phyloP scores from a whole-genome alignment of 1,140 invertebrate genomes.

The Drosophila varians region DNA sequence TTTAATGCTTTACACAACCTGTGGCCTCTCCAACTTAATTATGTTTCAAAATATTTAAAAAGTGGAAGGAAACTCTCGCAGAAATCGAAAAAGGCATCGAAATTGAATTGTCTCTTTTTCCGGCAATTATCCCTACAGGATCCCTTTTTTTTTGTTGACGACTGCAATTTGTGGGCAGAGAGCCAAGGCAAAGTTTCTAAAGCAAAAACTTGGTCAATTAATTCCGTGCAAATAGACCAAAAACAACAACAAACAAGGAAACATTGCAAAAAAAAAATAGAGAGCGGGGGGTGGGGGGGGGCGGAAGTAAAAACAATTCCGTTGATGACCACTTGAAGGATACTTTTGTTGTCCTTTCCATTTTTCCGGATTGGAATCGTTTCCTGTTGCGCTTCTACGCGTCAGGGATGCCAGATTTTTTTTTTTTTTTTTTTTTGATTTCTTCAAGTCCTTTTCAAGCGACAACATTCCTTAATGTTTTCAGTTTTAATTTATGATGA shows the following conservation, averaged over 20 bases:
- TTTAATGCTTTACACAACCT: conserved; percentile 6
- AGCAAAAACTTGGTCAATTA: conserved; percentile 69
- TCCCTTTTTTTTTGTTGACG: conserved; percentile 7
- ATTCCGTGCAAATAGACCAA: conserved; percentile 38
- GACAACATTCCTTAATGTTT: neutral
- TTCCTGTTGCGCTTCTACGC: conserved; percentile 35
- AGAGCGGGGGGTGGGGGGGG: too few species aligned
- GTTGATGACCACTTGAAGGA: conserved; percentile 46
- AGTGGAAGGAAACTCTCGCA: neutral
- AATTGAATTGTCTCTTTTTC: conserved; percentile 35
- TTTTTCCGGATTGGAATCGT: conserved; percentile 11
- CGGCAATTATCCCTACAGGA: conserved; percentile 6
- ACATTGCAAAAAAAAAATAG: conserved; percentile 11
- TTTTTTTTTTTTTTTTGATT: neutral
- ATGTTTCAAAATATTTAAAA: neutral
- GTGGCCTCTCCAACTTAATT: neutral
- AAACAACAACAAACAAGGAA: conserved; percentile 2
- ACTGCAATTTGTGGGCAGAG: conserved; percentile 25
- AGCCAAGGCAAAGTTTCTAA: conserved; percentile 19
- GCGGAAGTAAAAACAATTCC: conserved; percentile 35
- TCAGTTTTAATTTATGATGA: neutral
- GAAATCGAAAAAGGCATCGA: neutral
- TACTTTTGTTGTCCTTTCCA: conserved; percentile 31
- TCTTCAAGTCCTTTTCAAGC: neutral
- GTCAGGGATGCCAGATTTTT: neutral